Percentiles rank a stretch among this genome's conserved stretches.
Evolutionary conservation across 92 coral and sea anemone species (phyloP).

Genomic region (Porites cylindrica): DNA sequence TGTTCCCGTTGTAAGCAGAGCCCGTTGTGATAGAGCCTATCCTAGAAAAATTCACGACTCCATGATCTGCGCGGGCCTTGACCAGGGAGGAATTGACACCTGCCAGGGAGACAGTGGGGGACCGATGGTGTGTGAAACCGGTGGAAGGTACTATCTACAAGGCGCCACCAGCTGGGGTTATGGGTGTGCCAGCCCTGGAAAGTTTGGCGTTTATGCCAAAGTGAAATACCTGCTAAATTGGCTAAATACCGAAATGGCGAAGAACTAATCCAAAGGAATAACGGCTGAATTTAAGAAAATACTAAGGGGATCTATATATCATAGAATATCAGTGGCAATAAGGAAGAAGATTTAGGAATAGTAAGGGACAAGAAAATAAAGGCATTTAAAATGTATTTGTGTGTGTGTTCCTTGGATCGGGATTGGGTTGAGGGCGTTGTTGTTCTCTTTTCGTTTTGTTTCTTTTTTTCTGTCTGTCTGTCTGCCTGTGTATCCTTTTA

Average conservation of each 20-base stretch:
- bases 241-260: too few species aligned
- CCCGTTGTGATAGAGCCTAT: conserved; percentile 61
- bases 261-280: too few species aligned
- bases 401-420: background rate
- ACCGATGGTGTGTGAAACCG: conserved; percentile 70
- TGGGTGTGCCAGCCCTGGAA: conserved; percentile 68
- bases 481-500: too few species aligned
- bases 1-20: conserved; percentile 71
- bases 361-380: background rate
- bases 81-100: conserved; percentile 72
- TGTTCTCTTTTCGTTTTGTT: background rate
- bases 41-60: conserved; percentile 61
- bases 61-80: conserved; percentile 83
- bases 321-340: background rate
- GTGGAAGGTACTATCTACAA: conserved; percentile 61
- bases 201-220: conserved; percentile 80
- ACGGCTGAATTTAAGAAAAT: background rate
- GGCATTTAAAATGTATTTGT: background rate
- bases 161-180: conserved; percentile 81
- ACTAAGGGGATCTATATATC: background rate
- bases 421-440: background rate
- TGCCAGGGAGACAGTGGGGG: conserved; percentile 80
- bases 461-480: too few species aligned
- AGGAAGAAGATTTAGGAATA: background rate
- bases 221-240: conserved; percentile 36